Percentiles rank a stretch among this genome's conserved stretches.
Conservation (phyloP, 2,797 vertebrate genomes). For the Cyprinodon diabolis region DNA sequence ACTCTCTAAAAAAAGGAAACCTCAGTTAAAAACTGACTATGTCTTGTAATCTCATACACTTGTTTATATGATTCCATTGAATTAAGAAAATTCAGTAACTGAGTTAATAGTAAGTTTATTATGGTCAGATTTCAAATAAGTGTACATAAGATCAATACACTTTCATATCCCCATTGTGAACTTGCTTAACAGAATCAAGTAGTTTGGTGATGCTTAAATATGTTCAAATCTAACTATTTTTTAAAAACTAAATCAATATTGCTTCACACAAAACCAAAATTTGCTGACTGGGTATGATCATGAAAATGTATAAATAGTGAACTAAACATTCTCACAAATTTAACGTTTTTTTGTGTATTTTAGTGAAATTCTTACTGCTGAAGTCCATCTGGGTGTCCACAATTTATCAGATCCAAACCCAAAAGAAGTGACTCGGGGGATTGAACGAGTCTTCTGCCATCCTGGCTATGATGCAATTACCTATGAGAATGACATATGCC, state of each 20-base stretch:
- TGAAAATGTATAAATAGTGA: not conserved
- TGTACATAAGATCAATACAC: not conserved
- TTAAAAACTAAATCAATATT: no score
- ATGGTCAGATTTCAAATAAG: not conserved
- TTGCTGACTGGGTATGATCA: no score
- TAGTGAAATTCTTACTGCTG: fast-evolving
- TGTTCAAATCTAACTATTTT: no score
- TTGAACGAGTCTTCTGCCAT: fast-evolving
- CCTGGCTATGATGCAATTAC: fast-evolving
- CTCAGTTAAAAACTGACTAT: no score
- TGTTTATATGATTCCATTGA: not conserved
- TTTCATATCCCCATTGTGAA: no score
- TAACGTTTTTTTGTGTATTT: not conserved
- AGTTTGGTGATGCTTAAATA: no score
- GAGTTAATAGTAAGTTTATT: not conserved
- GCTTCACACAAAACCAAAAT: no score
- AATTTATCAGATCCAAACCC: not conserved
- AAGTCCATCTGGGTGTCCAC: slow-evolving; percentile 22
- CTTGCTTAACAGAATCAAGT: no score
- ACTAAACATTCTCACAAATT: not conserved
- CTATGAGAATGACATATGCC: slow-evolving; percentile 15
- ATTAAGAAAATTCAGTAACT: not conserved
- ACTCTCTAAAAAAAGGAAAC: no score
- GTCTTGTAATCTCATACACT: not conserved
- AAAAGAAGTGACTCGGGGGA: fast-evolving